Evolutionary conservation across 2,797 vertebrate species (phyloP), one percentile per base, ranked within the genome.

Genomic region (Uromys caudimaculatus): DNA sequence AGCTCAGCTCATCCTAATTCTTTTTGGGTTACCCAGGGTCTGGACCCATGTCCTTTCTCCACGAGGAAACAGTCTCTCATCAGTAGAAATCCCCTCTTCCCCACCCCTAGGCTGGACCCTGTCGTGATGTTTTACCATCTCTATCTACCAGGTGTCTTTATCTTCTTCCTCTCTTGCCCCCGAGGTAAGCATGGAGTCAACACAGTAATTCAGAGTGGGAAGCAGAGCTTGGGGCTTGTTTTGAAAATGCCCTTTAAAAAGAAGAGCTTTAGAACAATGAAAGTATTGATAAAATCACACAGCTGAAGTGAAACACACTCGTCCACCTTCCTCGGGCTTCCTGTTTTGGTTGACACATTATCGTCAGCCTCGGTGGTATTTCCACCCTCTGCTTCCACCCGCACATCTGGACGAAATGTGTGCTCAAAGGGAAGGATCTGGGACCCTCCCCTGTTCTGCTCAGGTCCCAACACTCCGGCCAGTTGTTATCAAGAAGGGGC

Each of bases 281-380:
- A 85, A 35, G 67, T 76, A 92, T 95, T 82, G 93, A 91, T 94
- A 86, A 94, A 96, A 92, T 91, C 94, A 85, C 58, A 89, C 73
- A 14, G 85, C 82, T 90, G 84, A 93, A 38, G 91, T 71, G 38
- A 85, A 89, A 58, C 62, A 23, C 69, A 54, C 94, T 83, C 69
- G 6, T 56, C 35, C 58, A 17, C 64, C 94, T 90, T 60, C 38
- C 81, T 60, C 19, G 32, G 6, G 79, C 89, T 97, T 96, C 89
- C 96, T 96, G 93, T 92, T 93, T 95, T 62, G 93, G 95, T 95
- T 85, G 93, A 67, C 91, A 92, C 77, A 6, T 89, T 82, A 81
- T 78, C 69, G 83, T 88, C n/a, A 60, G 58, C 93, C 81, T 85
- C 50, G 24, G 86, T 3, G 21, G 82, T 58, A 83, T 94, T 94